phyloP scores from a whole-genome alignment of 2,888 invertebrate genomes.

The Cryptops parisi region DNA sequence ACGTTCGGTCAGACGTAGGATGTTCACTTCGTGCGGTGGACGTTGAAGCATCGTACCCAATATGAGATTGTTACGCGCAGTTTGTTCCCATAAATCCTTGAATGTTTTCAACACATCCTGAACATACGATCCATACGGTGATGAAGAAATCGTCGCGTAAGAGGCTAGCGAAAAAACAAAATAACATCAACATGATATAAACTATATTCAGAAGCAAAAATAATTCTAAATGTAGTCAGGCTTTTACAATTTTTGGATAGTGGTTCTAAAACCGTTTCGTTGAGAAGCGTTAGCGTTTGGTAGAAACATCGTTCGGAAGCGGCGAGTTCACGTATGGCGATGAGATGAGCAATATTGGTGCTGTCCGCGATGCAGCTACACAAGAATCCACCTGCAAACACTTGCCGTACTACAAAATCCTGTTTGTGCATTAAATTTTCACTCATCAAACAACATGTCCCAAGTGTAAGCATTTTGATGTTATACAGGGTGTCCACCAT shows the following conservation, averaged over 20 bases:
- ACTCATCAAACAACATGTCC: no score
- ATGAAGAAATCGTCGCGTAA: neutral
- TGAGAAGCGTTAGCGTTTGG: slow-evolving; percentile 23
- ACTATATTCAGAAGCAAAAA: neutral
- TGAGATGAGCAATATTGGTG: slow-evolving; percentile 20
- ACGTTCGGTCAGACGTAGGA: neutral
- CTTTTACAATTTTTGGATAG: slow-evolving; percentile 25
- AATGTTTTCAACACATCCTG: slow-evolving; percentile 11
- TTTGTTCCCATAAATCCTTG: slow-evolving; percentile 9
- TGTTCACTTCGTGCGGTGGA: neutral
- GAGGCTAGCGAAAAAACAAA: slow-evolving; percentile 1
- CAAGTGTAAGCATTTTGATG: no score
- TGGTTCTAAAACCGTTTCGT: slow-evolving; percentile 24
- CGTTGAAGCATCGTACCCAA: slow-evolving; percentile 7
- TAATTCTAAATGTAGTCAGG: neutral
- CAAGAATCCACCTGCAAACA: slow-evolving; percentile 29
- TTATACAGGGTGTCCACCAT: no score
- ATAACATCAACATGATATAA: neutral
- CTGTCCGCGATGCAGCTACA: slow-evolving; percentile 26
- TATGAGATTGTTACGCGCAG: slow-evolving; percentile 7
- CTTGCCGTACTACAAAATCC: slow-evolving; percentile 26
- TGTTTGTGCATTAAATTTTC: no score
- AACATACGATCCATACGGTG: slow-evolving; percentile 8
- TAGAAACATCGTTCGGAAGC: slow-evolving; percentile 27
- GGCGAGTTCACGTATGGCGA: slow-evolving; percentile 28